Conservation (phyloP, 2,888 invertebrate species). For the Leptopilina drosophilae region DNA sequence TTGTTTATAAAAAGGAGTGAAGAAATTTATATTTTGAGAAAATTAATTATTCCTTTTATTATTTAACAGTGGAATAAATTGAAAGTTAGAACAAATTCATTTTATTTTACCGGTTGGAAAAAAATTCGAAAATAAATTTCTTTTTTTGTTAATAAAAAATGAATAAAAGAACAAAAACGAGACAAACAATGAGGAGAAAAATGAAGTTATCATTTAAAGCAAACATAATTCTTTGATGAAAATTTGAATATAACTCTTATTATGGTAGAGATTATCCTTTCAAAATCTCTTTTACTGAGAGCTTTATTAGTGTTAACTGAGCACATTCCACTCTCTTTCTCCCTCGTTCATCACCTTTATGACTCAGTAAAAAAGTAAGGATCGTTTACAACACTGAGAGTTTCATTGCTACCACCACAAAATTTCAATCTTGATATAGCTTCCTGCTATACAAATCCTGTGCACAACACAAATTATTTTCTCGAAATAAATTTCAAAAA, state of each 20-base stretch:
- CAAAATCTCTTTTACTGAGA: constrained; percentile 36
- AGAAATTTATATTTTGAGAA: too few species aligned
- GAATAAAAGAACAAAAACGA: background rate
- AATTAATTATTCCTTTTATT: too few species aligned
- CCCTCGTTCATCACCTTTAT: constrained; percentile 38
- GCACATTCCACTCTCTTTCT: constrained; percentile 25
- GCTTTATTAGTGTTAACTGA: constrained; percentile 31
- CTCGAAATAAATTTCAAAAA: too few species aligned
- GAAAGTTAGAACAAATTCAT: too few species aligned
- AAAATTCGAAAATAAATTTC: too few species aligned
- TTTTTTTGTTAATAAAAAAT: background rate
- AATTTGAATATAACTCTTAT: constrained; percentile 7
- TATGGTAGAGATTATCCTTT: constrained; percentile 18
- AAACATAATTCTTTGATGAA: constrained; percentile 2
- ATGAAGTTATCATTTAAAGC: background rate
- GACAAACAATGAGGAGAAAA: background rate
- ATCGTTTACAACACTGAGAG: constrained; percentile 32
- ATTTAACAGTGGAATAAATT: too few species aligned
- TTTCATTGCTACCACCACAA: constrained; percentile 29
- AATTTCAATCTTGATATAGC: constrained; percentile 37
- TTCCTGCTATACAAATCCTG: constrained; percentile 20
- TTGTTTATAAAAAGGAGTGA: too few species aligned
- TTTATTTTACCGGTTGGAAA: too few species aligned
- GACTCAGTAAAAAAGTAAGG: constrained; percentile 28
- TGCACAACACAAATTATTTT: background rate